These are phyloP conservation scores for Amazona vittata DNA, from an alignment of 2,113 vertebrate species.

Conservation along the genomic window DNA sequence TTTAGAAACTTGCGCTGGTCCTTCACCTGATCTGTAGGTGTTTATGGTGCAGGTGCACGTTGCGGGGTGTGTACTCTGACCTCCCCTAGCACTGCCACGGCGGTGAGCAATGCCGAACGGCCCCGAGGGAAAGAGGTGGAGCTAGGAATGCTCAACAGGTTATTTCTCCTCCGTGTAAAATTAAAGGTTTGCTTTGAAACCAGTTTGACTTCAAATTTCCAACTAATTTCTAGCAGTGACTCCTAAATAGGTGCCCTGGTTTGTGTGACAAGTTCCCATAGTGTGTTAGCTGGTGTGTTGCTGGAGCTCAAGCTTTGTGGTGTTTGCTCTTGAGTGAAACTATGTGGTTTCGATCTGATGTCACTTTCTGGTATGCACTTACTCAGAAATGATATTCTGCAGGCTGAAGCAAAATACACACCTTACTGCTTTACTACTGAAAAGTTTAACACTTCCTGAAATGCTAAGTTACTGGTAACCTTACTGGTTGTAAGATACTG, in stretches of 20 bases:
- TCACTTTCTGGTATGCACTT: slow-evolving; percentile 40
- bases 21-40: slow-evolving; percentile 32
- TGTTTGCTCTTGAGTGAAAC: slow-evolving; percentile 67
- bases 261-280: not conserved
- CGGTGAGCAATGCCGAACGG: not conserved
- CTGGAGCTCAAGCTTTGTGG: not conserved
- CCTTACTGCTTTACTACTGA: accelerated
- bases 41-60: slow-evolving; percentile 31
- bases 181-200: not conserved
- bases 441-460: accelerated
- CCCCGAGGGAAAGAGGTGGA: slow-evolving; percentile 28
- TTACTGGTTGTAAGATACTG: not conserved
- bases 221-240: not conserved
- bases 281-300: not conserved
- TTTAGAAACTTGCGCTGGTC: not conserved
- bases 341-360: slow-evolving; percentile 79
- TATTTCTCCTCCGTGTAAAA: not conserved
- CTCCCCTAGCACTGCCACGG: not conserved
- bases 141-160: slow-evolving; percentile 44
- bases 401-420: not conserved
- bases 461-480: not conserved
- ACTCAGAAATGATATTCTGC: not conserved
- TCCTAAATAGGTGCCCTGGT: not conserved
- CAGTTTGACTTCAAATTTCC: not conserved
- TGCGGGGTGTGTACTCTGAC: slow-evolving; percentile 30